phyloP scores from a whole-genome alignment of 2,888 invertebrate genomes.

The Lordiphosa fenestrarum region DNA sequence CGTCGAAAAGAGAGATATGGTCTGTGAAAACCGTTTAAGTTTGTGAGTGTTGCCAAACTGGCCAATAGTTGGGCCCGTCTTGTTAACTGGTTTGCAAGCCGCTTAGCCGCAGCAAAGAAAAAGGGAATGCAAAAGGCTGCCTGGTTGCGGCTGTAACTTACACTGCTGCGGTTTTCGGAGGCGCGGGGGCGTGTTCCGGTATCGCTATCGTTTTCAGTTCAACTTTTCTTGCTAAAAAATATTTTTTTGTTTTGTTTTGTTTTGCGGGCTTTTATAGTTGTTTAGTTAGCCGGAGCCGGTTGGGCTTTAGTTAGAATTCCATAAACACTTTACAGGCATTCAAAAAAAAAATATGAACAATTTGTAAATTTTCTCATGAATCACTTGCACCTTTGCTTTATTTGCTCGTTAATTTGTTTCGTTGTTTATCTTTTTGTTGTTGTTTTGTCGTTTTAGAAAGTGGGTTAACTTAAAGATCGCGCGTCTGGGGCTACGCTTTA shows the following conservation, averaged over 20 bases:
- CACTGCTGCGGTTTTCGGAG: slow-evolving; percentile 49
- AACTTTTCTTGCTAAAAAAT: slow-evolving; percentile 36
- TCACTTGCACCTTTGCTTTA: slow-evolving; percentile 59
- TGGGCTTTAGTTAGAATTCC: slow-evolving; percentile 46
- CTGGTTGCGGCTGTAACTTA: slow-evolving; percentile 38
- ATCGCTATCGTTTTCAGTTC: slow-evolving; percentile 53
- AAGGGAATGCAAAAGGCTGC: slow-evolving; percentile 34
- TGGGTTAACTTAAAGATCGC: slow-evolving; percentile 58
- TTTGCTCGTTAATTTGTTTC: slow-evolving; percentile 63
- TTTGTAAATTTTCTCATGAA: slow-evolving; percentile 32
- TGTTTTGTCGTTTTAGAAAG: slow-evolving; percentile 65
- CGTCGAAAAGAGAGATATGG: slow-evolving; percentile 20
- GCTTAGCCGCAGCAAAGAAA: slow-evolving; percentile 11
- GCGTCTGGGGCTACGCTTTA: slow-evolving; percentile 57
- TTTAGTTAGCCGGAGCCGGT: slow-evolving; percentile 27
- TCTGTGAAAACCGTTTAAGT: slow-evolving; percentile 32
- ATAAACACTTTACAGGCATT: slow-evolving; percentile 25
- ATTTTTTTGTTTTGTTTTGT: slow-evolving; percentile 1
- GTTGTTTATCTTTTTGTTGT: slow-evolving; percentile 38
- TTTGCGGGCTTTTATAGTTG: slow-evolving; percentile 15
- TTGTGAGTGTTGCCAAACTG: slow-evolving; percentile 20
- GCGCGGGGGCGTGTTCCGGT: slow-evolving; percentile 45
- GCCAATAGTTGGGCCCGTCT: slow-evolving; percentile 33
- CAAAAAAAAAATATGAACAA: slow-evolving; percentile 33
- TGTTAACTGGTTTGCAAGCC: slow-evolving; percentile 52